Conservation (phyloP, 2,797 vertebrate species). For the Xiphorhynchus erythropygius region DNA sequence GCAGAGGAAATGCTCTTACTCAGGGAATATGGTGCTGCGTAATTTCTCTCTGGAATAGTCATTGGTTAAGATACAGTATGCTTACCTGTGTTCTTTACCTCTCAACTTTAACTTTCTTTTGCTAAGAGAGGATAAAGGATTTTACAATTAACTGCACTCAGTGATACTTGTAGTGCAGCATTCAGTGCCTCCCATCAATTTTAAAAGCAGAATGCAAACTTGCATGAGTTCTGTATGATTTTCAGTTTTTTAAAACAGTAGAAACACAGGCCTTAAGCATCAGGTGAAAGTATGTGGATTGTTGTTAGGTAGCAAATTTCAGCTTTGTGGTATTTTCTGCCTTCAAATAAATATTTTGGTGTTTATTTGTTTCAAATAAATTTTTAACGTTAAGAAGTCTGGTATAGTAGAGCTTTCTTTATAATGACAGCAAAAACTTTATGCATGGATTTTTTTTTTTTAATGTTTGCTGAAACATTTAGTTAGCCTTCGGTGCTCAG, state of each 20-base stretch:
- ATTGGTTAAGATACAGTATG: fast-evolving
- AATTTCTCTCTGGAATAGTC: not conserved
- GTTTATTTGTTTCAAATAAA: not conserved
- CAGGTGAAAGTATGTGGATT: not conserved
- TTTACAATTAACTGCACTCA: not conserved
- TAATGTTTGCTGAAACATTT: not conserved
- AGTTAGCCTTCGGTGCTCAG: not conserved
- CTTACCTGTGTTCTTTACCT: not conserved
- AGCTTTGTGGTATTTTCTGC: not conserved
- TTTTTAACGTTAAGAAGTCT: not conserved
- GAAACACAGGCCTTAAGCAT: not conserved
- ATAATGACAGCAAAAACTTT: not conserved
- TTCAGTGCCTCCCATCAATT: not conserved
- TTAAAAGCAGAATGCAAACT: not conserved
- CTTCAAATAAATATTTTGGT: not conserved
- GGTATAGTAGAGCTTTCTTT: not conserved
- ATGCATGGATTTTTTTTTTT: not conserved
- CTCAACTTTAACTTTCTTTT: not conserved
- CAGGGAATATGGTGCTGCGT: fast-evolving
- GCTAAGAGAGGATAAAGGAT: not conserved
- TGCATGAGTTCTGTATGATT: fast-evolving
- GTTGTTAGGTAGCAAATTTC: not conserved
- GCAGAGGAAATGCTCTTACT: not conserved
- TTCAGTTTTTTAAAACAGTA: not conserved
- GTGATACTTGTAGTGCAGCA: fast-evolving